Conservation (phyloP, 2,888 invertebrate genomes). For the Clostera curtula region DNA sequence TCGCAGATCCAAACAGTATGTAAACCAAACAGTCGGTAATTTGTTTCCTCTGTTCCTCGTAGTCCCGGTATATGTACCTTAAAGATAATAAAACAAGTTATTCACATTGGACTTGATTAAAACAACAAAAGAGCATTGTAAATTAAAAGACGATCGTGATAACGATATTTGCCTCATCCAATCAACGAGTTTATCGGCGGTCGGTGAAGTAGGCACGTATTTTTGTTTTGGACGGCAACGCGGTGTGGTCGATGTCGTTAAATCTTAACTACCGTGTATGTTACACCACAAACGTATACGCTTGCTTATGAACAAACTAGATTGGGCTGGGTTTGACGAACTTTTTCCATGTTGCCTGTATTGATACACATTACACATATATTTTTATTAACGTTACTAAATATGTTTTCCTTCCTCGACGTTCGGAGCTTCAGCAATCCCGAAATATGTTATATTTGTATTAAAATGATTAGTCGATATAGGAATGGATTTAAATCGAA, state of each 20-base stretch:
- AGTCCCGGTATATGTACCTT: constrained; percentile 1
- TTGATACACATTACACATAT: too few relatives aligned
- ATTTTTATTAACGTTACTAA: too few relatives aligned
- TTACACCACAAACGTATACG: constrained; percentile 17
- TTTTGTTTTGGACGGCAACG: constrained; percentile 36
- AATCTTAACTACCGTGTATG: constrained; percentile 38
- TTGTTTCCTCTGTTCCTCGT: too few relatives aligned
- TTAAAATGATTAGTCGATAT: too few relatives aligned
- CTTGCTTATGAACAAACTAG: constrained; percentile 4
- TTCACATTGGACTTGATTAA: neutral
- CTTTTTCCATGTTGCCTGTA: neutral
- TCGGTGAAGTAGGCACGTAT: constrained; percentile 19
- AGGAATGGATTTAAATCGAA: too few relatives aligned
- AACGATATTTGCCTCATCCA: constrained; percentile 1
- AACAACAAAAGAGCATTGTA: constrained; percentile 1
- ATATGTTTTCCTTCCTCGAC: too few relatives aligned
- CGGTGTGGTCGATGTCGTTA: constrained; percentile 34
- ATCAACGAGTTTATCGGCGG: neutral
- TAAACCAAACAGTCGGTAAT: too few relatives aligned
- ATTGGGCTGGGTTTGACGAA: neutral
- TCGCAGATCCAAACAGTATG: too few relatives aligned
- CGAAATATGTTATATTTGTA: too few relatives aligned
- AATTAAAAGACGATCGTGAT: constrained; percentile 9
- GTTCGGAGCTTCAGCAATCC: too few relatives aligned
- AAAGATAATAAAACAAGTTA: neutral